Base-by-base conservation (phyloP, 2,113 vertebrate genomes). In the Ellobius talpinus region DNA sequence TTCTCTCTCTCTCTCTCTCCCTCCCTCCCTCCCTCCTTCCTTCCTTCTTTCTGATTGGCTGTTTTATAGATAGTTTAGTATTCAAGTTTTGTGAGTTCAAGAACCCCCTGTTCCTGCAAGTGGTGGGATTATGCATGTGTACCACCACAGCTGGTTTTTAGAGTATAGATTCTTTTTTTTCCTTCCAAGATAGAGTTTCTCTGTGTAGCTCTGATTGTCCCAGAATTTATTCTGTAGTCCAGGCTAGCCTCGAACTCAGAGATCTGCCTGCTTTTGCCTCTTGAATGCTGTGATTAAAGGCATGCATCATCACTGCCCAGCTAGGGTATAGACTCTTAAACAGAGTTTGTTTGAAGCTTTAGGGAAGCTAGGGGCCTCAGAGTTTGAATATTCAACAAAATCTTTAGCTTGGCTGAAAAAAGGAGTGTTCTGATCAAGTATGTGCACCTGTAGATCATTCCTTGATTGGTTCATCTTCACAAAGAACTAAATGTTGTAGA, bases 381-480 rank as follows among this genome's bases (percentile, higher is more conserved):
- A 50, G 95, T 87, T 74, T 92, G 26, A 85, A 4, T 89, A 89
- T 36, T 87, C 6, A 2, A 50, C 36, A 36, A 3, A 89, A 36
- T 52, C 36, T 87, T 14, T 92, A 29, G 9, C 0, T n/a, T 87
- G 7, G 13, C 47, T 92, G 52, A 76, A 11, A 21, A 96, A 87
- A 82, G 84, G 72, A 97, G 21, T 79, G 12, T 58, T 95, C 3
- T 85, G 65, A 73, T 90, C 76, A 95, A 96, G 76, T 81, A 58
- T 87, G 16, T 72, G 33, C 33, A 86, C 5, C 39, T 17, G n/a
- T 55, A 14, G 52, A 6, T 72, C 76, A 55, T 92, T 92, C 47
- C 13, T 23, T 63, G 63, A 52, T 79, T 91, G 94, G 76, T 33
- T 19, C 77, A 5, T 31, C 19, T 52, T 0, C 19, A 52, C 85